These are phyloP conservation scores for Bathynomus jamesi DNA, from an alignment of 1,140 invertebrate species.

Conservation along the genomic window DNA sequence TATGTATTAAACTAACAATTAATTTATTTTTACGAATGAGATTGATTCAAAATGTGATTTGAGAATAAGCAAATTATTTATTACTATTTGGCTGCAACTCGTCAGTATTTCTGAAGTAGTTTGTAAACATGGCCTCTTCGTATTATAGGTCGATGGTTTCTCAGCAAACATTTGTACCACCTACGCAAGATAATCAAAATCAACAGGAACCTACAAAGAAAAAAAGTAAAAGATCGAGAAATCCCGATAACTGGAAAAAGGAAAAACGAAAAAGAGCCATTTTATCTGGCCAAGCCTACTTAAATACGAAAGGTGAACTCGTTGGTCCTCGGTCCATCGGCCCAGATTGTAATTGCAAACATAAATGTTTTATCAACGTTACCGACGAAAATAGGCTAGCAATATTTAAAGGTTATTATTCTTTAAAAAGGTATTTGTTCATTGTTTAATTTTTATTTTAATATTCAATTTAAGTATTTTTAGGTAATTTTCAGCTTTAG, in stretches of 20 bases:
- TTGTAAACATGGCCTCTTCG: neutral
- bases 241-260: slow-evolving; percentile 48
- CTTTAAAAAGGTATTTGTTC: slow-evolving; percentile 45
- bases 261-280: slow-evolving; percentile 51
- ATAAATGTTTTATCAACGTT: slow-evolving; percentile 45
- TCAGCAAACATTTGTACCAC: neutral
- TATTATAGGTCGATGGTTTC: neutral
- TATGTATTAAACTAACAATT: too few species aligned
- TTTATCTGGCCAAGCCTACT: slow-evolving; percentile 50
- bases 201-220: neutral
- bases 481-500: neutral
- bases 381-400: slow-evolving; percentile 47
- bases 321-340: slow-evolving; percentile 49
- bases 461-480: neutral
- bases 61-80: too few species aligned
- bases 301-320: slow-evolving; percentile 51
- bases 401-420: slow-evolving; percentile 52
- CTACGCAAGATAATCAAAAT: neutral
- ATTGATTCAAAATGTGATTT: too few species aligned
- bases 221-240: slow-evolving; percentile 30
- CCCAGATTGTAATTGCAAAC: slow-evolving; percentile 49
- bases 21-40: too few species aligned
- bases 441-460: neutral
- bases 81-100: too few species aligned
- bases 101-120: too few species aligned